These are phyloP conservation scores for Hylomyscus alleni DNA, from an alignment of 2,797 vertebrate species.

Conservation along the genomic window DNA sequence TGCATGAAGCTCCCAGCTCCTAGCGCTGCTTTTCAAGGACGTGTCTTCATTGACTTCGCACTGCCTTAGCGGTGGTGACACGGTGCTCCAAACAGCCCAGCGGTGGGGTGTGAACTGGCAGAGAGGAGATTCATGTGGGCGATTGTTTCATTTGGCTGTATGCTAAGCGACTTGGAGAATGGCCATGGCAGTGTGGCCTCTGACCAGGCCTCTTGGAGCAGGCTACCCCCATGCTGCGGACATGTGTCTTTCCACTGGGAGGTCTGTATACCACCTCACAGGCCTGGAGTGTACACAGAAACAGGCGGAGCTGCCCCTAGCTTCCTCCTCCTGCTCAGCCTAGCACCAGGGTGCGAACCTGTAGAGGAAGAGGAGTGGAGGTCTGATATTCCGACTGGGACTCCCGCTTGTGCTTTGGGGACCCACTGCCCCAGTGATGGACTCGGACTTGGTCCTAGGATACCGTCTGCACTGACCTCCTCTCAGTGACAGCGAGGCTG, in stretches of 20 bases:
- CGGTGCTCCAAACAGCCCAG: background rate
- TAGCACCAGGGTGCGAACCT: background rate
- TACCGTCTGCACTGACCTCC: background rate
- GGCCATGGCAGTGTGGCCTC: background rate
- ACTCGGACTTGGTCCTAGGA: background rate
- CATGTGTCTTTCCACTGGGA: background rate
- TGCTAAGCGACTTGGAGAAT: background rate
- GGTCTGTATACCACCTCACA: too few species aligned
- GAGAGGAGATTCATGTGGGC: background rate
- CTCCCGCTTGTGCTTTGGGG: fast-evolving
- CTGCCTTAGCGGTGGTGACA: fast-evolving
- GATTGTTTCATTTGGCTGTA: fast-evolving
- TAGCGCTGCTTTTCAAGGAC: fast-evolving
- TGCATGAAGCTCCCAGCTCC: background rate
- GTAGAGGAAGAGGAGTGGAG: fast-evolving
- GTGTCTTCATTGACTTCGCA: background rate
- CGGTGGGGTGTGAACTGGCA: too few species aligned
- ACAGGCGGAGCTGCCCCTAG: background rate
- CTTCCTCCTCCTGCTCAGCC: background rate
- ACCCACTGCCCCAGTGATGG: too few species aligned
- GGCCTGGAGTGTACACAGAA: background rate
- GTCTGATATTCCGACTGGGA: background rate
- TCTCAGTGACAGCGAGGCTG: background rate
- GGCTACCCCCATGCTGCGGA: fast-evolving
- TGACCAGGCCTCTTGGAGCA: background rate